phyloP scores from a whole-genome alignment of 2,113 vertebrate genomes.

The Pedionomus torquatus region DNA sequence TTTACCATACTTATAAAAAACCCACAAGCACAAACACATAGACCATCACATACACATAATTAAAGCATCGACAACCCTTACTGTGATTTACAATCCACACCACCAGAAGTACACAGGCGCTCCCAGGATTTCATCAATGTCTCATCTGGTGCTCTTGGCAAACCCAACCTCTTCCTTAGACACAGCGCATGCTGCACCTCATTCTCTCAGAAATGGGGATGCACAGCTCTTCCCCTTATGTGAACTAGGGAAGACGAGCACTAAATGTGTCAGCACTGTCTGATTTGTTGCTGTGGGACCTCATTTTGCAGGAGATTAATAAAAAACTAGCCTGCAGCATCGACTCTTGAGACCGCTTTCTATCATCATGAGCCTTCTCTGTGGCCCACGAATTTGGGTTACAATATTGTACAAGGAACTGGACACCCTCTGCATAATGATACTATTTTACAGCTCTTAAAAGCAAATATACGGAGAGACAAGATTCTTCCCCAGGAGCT shows the following conservation, averaged over 20 bases:
- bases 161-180: constrained; percentile 39
- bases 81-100: constrained; percentile 71
- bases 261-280: constrained; percentile 24
- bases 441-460: background rate
- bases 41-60: constrained; percentile 67
- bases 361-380: background rate
- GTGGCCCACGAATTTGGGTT: background rate
- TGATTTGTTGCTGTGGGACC: constrained; percentile 56
- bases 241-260: constrained; percentile 4
- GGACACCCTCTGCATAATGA: constrained; percentile 1
- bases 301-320: constrained; percentile 57
- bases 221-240: constrained; percentile 5
- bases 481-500: background rate
- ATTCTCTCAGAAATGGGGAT: constrained; percentile 7
- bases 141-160: constrained; percentile 71
- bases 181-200: background rate
- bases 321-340: constrained; percentile 63
- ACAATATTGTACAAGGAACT: constrained; percentile 4
- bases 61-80: constrained; percentile 69
- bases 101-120: constrained; percentile 66
- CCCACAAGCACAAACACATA: constrained; percentile 64
- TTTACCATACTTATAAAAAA: constrained; percentile 69
- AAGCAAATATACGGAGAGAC: background rate
- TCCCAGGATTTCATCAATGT: constrained; percentile 72
- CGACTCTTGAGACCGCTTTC: constrained; percentile 37